Base-by-base conservation (phyloP, 2,797 vertebrate species). In the Fistularia tabacaria region DNA sequence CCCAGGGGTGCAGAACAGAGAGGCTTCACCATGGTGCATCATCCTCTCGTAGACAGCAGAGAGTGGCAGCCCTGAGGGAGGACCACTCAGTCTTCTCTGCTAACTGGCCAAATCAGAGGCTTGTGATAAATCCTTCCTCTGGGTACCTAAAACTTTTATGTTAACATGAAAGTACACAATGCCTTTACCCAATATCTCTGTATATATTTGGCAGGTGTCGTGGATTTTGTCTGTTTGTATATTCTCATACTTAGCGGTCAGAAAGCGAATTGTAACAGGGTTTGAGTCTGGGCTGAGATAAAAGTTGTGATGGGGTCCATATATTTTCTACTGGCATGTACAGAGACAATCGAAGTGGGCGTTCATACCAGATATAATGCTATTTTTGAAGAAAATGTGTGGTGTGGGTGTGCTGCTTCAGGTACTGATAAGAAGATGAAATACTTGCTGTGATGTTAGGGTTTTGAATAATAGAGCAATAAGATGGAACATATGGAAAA, bases 1-100 rank as follows among this genome's bases (percentile, higher is more conserved):
- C 83, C 69, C 68, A 14, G 39, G 76, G 80, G 80, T 47, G 47
- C 56, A n/a, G 54, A 37, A 68, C 46, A 52, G 61, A 54, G 66
- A 68, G 74, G 68, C 71, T 69, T 69, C 73, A 76, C 64, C 64
- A 50, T 14, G 11, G 49, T 40, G 38, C 59, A 55, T 62, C 73
- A 66, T 84, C 82, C 74, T 74, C 77, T 79, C 79, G 73, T 71
- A 54, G 79, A 62, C 62, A 59, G 78, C 81, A 65, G 46, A 80
- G 66, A 71, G 40, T 77, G 74, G 59, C 73, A 71, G 71, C 67
- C 79, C 79, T 56, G 4, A 52, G 73, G 81, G 83, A 84, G 59
- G 44, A 46, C 54, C 48, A 45, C 11, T 45, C 74, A 71, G 63
- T 66, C 74, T 54, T 55, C 73, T 74, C 82, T 74, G 66, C 77